phyloP scores from a whole-genome alignment of 2,888 invertebrate species.

The Scaptomyza flava region DNA sequence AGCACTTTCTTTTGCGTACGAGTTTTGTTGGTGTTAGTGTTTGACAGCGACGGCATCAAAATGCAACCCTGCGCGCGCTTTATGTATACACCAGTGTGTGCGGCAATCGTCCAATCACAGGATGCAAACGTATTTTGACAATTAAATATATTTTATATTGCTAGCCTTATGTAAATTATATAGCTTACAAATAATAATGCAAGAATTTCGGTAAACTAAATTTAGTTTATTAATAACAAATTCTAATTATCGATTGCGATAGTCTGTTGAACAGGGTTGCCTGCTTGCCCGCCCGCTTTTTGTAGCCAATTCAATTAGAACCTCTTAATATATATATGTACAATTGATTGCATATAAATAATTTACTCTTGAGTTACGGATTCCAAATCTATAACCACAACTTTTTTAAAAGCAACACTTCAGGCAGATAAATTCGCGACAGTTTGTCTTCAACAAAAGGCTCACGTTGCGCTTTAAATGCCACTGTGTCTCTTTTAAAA shows the following conservation, averaged over 20 bases:
- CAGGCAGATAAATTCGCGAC: slow-evolving; percentile 77
- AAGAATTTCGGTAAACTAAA: not conserved
- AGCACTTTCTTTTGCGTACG: slow-evolving; percentile 74
- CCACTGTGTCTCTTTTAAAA: slow-evolving; percentile 75
- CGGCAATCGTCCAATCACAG: slow-evolving; percentile 23
- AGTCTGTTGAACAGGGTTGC: slow-evolving; percentile 32
- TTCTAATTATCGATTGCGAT: slow-evolving; percentile 35
- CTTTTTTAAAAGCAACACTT: slow-evolving; percentile 80
- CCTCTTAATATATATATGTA: not conserved
- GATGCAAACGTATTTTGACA: slow-evolving; percentile 8
- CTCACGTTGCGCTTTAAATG: slow-evolving; percentile 62
- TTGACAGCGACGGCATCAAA: slow-evolving; percentile 56
- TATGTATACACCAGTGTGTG: slow-evolving; percentile 60
- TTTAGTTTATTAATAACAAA: slow-evolving; percentile 3
- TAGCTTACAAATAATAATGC: too few species aligned
- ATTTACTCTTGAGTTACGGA: not conserved
- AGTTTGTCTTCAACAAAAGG: slow-evolving; percentile 81
- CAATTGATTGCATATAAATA: slow-evolving; percentile 1
- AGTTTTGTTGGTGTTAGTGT: slow-evolving; percentile 65
- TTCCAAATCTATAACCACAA: slow-evolving; percentile 40
- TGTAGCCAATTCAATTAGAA: slow-evolving; percentile 6
- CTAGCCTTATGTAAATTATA: too few species aligned
- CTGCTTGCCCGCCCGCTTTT: not conserved
- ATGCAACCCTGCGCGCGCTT: slow-evolving; percentile 69
- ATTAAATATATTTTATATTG: not conserved